Conservation (phyloP, 2,113 vertebrate species). For the Carassius carassius region DNA sequence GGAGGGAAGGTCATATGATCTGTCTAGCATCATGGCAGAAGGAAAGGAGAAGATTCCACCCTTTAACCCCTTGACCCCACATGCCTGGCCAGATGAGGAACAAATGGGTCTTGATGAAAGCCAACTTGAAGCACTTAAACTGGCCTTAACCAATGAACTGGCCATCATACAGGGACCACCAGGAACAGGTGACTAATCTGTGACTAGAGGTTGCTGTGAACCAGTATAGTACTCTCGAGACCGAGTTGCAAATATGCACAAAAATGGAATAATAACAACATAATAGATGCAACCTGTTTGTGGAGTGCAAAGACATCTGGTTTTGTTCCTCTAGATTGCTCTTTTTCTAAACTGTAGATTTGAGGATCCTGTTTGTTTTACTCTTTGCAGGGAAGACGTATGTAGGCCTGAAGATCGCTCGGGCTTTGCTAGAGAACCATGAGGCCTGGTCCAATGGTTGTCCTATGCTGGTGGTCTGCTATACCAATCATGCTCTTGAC, state of each 20-base stretch:
- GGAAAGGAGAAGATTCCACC: slow-evolving; percentile 40
- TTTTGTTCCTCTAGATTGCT: background rate
- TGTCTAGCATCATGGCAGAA: slow-evolving; percentile 67
- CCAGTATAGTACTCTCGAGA: background rate
- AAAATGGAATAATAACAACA: background rate
- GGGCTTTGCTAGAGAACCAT: slow-evolving; percentile 82
- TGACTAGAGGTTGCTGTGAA: background rate
- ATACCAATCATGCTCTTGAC: slow-evolving; percentile 96
- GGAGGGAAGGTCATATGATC: slow-evolving; percentile 71
- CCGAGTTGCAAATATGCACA: background rate
- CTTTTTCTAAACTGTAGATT: background rate
- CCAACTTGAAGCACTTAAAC: slow-evolving; percentile 84
- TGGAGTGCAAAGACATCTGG: background rate
- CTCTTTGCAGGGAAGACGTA: slow-evolving; percentile 88
- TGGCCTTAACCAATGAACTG: slow-evolving; percentile 93
- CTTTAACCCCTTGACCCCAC: slow-evolving; percentile 72
- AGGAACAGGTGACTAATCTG: slow-evolving; percentile 82
- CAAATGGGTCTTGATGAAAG: slow-evolving; percentile 85
- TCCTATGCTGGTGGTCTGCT: slow-evolving; percentile 92
- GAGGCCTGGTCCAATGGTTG: slow-evolving; percentile 66
- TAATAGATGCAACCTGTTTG: background rate
- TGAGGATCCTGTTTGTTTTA: slow-evolving; percentile 6
- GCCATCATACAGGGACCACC: slow-evolving; percentile 95
- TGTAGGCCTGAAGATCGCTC: slow-evolving; percentile 90
- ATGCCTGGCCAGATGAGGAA: slow-evolving; percentile 83